Evolutionary conservation across 2,888 invertebrate genomes (phyloP).

Genomic region (Frankliniella intonsa): DNA sequence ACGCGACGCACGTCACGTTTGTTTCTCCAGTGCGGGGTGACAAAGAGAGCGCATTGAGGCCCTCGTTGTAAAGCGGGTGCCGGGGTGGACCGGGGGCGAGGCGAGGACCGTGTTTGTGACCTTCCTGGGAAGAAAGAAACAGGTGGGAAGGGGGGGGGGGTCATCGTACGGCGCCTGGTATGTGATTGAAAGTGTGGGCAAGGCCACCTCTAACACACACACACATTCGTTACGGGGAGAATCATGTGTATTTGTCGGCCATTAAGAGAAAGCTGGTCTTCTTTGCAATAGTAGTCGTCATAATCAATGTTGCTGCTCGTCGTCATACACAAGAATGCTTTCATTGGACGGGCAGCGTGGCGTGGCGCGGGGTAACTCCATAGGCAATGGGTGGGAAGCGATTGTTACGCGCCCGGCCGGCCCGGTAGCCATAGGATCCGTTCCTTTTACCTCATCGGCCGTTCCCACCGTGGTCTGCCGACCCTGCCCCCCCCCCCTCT

Average conservation of each 20-base stretch:
- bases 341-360: background rate
- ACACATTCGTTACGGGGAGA: no score
- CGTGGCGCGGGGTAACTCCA: background rate
- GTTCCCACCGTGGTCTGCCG: background rate
- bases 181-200: no score
- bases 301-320: background rate
- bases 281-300: background rate
- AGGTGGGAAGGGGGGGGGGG: no score
- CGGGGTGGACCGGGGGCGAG: no score
- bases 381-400: conserved; percentile 5
- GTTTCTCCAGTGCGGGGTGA: background rate
- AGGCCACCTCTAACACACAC: no score
- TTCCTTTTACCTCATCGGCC: conserved; percentile 10
- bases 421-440: background rate
- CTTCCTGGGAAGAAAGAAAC: no score
- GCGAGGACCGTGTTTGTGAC: background rate
- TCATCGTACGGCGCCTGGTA: no score
- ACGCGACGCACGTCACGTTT: no score
- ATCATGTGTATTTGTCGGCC: background rate
- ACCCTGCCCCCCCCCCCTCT: background rate
- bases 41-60: no score
- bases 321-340: conserved; percentile 11
- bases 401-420: background rate
- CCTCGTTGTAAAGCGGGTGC: no score
- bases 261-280: conserved; percentile 1